Evolutionary conservation across 2,888 invertebrate species (phyloP), one percentile per base, ranked within the genome.

Genomic region (Pollenia griseotomentosa): DNA sequence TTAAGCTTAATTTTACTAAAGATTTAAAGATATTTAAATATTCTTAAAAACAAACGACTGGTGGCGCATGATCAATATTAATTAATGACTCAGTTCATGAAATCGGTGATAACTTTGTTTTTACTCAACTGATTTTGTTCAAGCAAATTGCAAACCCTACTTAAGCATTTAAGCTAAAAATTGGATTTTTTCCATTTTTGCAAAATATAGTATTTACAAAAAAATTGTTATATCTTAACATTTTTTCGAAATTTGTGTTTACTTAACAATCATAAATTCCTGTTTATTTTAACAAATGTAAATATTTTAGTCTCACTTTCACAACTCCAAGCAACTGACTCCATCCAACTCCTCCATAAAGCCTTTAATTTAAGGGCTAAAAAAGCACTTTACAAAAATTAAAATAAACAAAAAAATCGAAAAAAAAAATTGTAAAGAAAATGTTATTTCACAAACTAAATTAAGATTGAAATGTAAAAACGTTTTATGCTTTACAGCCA

Each of bases 391-490:
- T 66, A 51, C 70, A 44, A 65, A 46, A 75, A 82, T 81, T 11
- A 53, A 63, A 71, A 80, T 63, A 65, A 51, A 9, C 10, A 9
- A n/a, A n/a, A 51, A 11, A n/a, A 33, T 33, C 33, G 33, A 10
- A 40, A 70, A 61, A 48, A 85, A 83, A 55, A 19, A 1, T 71
- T 23, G 42, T 73, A 85, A 86, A 81, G 78, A 81, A 89, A 89
- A 89, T 87, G 88, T 89, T 88, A 87, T 91, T 90, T 89, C 88
- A 90, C 68, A 90, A 92, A 92, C 92, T 92, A 92, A 92, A 92
- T 92, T 92, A 92, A 92, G 92, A 92, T 92, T 92, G 92, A 92
- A 92, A 92, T 91, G 91, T 92, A 91, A 92, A 92, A 92, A 90
- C 92, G 91, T 91, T 92, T 92, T 92, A 92, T 53, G 77, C 53